Evolutionary conservation across 2,113 vertebrate genomes (phyloP).

Genomic region (Bubo scandiacus): DNA sequence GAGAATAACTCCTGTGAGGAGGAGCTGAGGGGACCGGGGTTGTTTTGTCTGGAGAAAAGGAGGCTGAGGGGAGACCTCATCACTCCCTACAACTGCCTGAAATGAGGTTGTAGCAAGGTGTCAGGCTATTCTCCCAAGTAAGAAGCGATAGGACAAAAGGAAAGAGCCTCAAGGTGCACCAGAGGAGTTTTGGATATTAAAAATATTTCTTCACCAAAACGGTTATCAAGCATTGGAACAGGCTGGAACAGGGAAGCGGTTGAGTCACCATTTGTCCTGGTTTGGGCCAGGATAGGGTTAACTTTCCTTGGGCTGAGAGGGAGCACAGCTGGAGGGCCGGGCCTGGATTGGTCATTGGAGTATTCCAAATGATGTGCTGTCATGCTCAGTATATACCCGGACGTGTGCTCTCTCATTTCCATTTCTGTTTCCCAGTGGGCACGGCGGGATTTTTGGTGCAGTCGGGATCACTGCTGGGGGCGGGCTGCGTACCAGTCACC

Average conservation of each 20-base stretch:
- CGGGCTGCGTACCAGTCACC: too few species aligned
- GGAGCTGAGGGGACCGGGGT: rapidly evolving
- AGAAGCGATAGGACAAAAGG: background rate
- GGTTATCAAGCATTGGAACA: rapidly evolving
- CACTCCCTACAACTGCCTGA: rapidly evolving
- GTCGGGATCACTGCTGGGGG: too few species aligned
- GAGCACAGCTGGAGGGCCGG: too few species aligned
- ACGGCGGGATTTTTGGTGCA: too few species aligned
- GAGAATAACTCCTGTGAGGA: rapidly evolving
- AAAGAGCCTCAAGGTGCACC: rapidly evolving
- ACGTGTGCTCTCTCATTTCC: too few species aligned
- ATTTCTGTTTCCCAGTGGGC: too few species aligned
- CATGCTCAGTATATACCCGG: too few species aligned
- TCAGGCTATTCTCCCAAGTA: rapidly evolving
- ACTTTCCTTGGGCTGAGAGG: too few species aligned
- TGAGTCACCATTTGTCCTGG: too few species aligned
- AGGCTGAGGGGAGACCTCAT: background rate
- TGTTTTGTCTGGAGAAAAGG: background rate
- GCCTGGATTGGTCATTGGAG: too few species aligned
- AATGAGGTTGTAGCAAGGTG: rapidly evolving
- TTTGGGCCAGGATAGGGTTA: too few species aligned
- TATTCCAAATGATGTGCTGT: too few species aligned
- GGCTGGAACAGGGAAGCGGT: background rate
- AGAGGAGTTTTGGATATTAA: background rate
- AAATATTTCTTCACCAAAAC: rapidly evolving